Conservation (phyloP, 2,888 invertebrate genomes). For the Phrixothrix hirtus region DNA sequence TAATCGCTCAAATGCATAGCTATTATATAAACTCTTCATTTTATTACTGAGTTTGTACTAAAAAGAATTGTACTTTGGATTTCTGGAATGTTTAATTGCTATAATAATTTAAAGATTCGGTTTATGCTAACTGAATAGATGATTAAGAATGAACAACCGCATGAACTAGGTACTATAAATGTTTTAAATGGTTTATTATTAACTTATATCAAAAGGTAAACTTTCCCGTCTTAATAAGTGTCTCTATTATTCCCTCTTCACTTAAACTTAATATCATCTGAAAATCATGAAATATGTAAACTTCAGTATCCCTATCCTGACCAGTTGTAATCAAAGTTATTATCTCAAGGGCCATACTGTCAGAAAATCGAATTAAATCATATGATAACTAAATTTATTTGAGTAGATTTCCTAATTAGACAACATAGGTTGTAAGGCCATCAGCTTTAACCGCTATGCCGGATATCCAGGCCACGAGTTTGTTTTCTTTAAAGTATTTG, state of each 20-base stretch:
- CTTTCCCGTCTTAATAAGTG: slow-evolving; percentile 24
- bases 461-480: too few relatives aligned
- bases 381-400: slow-evolving; percentile 25
- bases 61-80: too few relatives aligned
- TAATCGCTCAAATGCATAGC: too few relatives aligned
- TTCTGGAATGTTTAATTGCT: too few relatives aligned
- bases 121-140: background rate
- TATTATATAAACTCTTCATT: too few relatives aligned
- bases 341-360: slow-evolving; percentile 29
- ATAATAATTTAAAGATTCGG: too few relatives aligned
- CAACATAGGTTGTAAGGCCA: slow-evolving; percentile 5
- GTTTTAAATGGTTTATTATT: background rate
- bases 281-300: slow-evolving; percentile 27
- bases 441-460: too few relatives aligned
- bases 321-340: slow-evolving; percentile 35
- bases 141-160: background rate
- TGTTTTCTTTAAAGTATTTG: too few relatives aligned
- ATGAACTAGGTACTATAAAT: too few relatives aligned
- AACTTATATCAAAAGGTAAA: slow-evolving; percentile 17
- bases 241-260: slow-evolving; percentile 22
- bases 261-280: slow-evolving; percentile 24
- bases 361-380: slow-evolving; percentile 22
- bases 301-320: slow-evolving; percentile 26
- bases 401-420: slow-evolving; percentile 17
- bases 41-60: too few relatives aligned